Evolutionary conservation across 1,140 invertebrate genomes (phyloP).

Genomic region (Drosophila obscura): DNA sequence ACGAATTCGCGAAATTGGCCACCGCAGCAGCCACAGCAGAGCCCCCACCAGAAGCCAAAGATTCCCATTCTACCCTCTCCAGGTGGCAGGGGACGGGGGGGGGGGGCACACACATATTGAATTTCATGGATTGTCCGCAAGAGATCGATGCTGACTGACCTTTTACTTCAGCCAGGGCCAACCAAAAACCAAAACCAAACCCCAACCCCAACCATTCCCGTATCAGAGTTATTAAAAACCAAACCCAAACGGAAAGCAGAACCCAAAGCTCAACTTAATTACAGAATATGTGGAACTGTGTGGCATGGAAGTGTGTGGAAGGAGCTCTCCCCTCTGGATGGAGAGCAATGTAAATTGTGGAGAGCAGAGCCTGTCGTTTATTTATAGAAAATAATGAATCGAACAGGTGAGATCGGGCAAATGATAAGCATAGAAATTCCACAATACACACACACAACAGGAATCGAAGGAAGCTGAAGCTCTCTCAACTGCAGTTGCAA

Average conservation of each 20-base stretch:
- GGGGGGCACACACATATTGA: slow-evolving; percentile 64
- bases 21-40: slow-evolving; percentile 53
- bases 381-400: slow-evolving; percentile 83
- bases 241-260: slow-evolving; percentile 48
- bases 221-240: slow-evolving; percentile 53
- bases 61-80: slow-evolving; percentile 26
- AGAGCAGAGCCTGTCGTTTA: slow-evolving; percentile 69
- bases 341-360: slow-evolving; percentile 67
- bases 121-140: slow-evolving; percentile 58
- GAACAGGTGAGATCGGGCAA: slow-evolving; percentile 78
- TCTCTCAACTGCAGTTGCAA: slow-evolving; percentile 20
- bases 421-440: slow-evolving; percentile 82
- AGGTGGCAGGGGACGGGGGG: neutral
- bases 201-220: slow-evolving; percentile 18
- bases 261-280: slow-evolving; percentile 67
- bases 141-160: slow-evolving; percentile 43
- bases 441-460: slow-evolving; percentile 55
- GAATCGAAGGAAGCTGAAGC: slow-evolving; percentile 35
- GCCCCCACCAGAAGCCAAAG: slow-evolving; percentile 39
- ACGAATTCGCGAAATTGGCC: slow-evolving; percentile 79
- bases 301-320: too few relatives aligned
- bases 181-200: slow-evolving; percentile 39
- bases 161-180: slow-evolving; percentile 27
- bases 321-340: neutral
- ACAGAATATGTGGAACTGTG: slow-evolving; percentile 25